Evolutionary conservation across 2,888 invertebrate species (phyloP).

Genomic region (Acutogordius australiensis): DNA sequence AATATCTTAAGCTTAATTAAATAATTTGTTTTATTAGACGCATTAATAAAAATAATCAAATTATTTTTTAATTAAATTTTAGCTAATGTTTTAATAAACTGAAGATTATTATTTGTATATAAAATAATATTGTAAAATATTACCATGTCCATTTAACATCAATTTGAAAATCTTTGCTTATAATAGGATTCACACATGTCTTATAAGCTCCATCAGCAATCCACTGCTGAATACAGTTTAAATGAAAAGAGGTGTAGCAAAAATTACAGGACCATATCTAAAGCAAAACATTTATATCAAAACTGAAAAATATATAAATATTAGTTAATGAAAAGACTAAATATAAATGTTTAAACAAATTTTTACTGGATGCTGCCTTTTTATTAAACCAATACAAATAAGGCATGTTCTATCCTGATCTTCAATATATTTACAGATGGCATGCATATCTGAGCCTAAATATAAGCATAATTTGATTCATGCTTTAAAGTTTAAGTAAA

Average conservation of each 20-base stretch:
- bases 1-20: too few species aligned
- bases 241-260: conserved; percentile 24
- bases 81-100: too few species aligned
- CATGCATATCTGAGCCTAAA: too few species aligned
- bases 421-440: too few species aligned
- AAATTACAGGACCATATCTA: conserved; percentile 24
- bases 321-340: not conserved
- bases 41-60: too few species aligned
- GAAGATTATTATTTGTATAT: too few species aligned
- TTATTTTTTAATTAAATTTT: too few species aligned
- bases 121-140: too few species aligned
- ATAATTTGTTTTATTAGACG: too few species aligned
- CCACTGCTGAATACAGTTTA: conserved; percentile 25
- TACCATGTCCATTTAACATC: conserved; percentile 7
- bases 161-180: conserved; percentile 1
- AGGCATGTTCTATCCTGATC: conserved; percentile 22
- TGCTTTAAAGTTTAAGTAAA: too few species aligned
- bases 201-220: conserved; percentile 23
- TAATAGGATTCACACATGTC: conserved; percentile 16
- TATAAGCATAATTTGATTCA: too few species aligned
- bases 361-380: conserved; percentile 20
- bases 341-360: not conserved
- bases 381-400: conserved; percentile 24
- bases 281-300: too few species aligned
- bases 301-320: not conserved